These are phyloP conservation scores for Pseudopodoces humilis DNA, from an alignment of 2,113 vertebrate genomes.

Conservation along the genomic window DNA sequence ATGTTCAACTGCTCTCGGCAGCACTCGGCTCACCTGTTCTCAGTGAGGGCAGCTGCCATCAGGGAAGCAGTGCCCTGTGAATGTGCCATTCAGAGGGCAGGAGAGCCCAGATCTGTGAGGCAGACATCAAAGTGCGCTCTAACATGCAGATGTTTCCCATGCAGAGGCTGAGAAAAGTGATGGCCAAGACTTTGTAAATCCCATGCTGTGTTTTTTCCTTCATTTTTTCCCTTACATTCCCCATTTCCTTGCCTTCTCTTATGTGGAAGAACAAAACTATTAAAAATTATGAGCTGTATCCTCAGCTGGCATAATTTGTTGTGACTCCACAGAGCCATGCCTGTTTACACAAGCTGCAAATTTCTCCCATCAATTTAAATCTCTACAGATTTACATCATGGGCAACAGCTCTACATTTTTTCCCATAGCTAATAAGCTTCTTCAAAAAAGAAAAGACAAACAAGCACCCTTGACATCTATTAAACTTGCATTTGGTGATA, in stretches of 20 bases:
- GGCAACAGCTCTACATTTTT: background rate
- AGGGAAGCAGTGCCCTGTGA: background rate
- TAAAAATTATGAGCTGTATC: background rate
- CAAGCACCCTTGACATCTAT: background rate
- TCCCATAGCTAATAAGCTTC: background rate
- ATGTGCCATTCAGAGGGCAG: background rate
- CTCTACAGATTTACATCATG: constrained; percentile 8
- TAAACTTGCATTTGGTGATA: background rate
- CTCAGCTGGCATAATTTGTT: background rate
- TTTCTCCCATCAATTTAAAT: constrained; percentile 8
- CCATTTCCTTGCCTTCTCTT: background rate
- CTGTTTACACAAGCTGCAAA: constrained; percentile 24
- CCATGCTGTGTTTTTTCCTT: background rate
- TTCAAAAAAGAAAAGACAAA: background rate
- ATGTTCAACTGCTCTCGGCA: constrained; percentile 7
- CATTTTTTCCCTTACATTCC: background rate
- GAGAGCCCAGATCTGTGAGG: background rate
- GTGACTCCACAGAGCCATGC: background rate
- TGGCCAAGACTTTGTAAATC: background rate
- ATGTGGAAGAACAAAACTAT: background rate
- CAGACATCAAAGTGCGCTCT: constrained; percentile 1
- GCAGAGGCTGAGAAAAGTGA: background rate
- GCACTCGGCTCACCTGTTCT: background rate
- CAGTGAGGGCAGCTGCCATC: background rate
- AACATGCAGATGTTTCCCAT: constrained; percentile 35